Evolutionary conservation across 1,140 invertebrate genomes (phyloP).

Genomic region (Drosophila mojavensis): DNA sequence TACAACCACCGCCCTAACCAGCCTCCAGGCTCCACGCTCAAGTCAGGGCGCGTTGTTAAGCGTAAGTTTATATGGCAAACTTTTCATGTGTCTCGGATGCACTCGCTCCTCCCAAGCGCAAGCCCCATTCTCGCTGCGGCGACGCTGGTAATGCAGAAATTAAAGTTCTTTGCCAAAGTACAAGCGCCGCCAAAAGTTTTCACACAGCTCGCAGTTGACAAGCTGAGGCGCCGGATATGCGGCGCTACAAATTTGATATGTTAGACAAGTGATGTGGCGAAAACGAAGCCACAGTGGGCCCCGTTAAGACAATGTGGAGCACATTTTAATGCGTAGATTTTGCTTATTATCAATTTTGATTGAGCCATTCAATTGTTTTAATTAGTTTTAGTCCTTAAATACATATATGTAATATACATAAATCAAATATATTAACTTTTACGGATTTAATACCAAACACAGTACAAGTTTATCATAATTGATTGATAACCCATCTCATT

Average conservation of each 20-base stretch:
- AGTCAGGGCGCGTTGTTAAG: constrained; percentile 61
- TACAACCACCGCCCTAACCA: neutral
- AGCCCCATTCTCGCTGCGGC: constrained; percentile 31
- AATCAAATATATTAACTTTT: too few species aligned
- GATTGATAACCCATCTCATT: too few species aligned
- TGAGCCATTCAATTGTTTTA: too few species aligned
- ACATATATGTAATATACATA: too few species aligned
- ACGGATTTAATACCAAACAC: too few species aligned
- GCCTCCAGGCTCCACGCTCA: constrained; percentile 14
- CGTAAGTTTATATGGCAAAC: constrained; percentile 75
- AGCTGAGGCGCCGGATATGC: constrained; percentile 75
- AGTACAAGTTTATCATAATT: too few species aligned
- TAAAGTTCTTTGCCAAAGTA: constrained; percentile 81
- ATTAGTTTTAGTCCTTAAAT: too few species aligned
- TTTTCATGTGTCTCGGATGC: constrained; percentile 58
- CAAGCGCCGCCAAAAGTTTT: constrained; percentile 73
- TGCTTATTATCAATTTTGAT: too few species aligned
- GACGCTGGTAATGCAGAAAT: constrained; percentile 72
- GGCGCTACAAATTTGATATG: constrained; percentile 81
- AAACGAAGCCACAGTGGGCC: constrained; percentile 29
- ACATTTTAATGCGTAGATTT: too few species aligned
- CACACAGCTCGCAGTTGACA: constrained; percentile 65
- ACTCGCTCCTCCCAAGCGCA: neutral
- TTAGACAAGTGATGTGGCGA: constrained; percentile 69
- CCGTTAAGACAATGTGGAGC: neutral